Evolutionary conservation across 2,113 vertebrate genomes (phyloP).

Genomic region (Cromileptes altivelis): DNA sequence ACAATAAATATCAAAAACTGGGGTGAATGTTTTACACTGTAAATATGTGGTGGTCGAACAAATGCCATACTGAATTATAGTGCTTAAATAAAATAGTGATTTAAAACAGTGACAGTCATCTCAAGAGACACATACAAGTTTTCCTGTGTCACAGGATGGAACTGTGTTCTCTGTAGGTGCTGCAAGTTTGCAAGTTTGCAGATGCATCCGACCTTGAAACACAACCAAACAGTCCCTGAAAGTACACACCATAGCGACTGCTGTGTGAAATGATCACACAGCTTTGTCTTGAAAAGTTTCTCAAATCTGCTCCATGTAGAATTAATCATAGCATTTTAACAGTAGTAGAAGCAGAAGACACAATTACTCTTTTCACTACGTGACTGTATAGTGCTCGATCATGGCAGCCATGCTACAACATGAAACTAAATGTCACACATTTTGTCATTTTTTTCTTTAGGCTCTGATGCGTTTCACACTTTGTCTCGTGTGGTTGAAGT

Average conservation of each 20-base stretch:
- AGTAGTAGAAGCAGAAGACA: neutral
- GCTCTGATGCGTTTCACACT: neutral
- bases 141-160: slow-evolving; percentile 37
- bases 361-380: no score
- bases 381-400: neutral
- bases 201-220: slow-evolving; percentile 32
- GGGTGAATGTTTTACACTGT: no score
- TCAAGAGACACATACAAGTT: neutral
- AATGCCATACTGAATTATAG: neutral
- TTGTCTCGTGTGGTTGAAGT: neutral
- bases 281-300: neutral
- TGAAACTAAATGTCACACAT: neutral
- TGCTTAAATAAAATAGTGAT: neutral
- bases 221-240: neutral
- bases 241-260: no score
- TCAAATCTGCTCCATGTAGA: neutral
- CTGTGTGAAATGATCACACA: neutral
- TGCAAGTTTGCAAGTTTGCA: slow-evolving; percentile 39
- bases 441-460: neutral
- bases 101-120: slow-evolving; percentile 4
- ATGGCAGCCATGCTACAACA: neutral
- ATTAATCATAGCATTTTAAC: neutral
- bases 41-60: neutral
- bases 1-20: no score
- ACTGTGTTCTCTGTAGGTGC: neutral